Conservation (phyloP, 2,113 vertebrate species). For the Oncorhynchus mykiss region DNA sequence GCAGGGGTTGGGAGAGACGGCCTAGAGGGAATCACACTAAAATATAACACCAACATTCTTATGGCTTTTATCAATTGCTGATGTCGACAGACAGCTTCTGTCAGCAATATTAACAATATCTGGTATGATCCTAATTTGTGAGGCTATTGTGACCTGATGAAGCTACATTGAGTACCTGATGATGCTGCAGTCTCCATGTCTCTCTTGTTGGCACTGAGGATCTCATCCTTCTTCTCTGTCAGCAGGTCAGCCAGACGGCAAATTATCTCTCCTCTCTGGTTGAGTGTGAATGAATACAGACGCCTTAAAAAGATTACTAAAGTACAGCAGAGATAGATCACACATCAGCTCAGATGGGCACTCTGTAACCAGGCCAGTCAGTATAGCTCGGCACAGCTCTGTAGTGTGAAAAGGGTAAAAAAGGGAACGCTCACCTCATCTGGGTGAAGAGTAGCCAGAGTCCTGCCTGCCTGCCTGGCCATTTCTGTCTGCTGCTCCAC, state of each 20-base stretch:
- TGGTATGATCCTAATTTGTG: no score
- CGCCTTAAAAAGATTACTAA: no score
- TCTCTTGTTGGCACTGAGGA: slow-evolving; percentile 91
- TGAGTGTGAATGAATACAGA: no score
- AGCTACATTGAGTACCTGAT: slow-evolving; percentile 54
- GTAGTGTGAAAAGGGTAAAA: no score
- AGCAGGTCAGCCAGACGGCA: slow-evolving; percentile 88
- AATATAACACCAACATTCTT: no score
- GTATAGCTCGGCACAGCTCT: no score
- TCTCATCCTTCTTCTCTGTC: slow-evolving; percentile 91
- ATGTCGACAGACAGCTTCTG: background rate
- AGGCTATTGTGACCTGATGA: no score
- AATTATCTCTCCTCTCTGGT: slow-evolving; percentile 91
- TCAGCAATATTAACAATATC: no score
- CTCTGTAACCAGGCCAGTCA: no score
- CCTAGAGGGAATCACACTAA: slow-evolving; percentile 65
- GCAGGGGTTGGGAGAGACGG: slow-evolving; percentile 80
- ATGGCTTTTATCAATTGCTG: no score
- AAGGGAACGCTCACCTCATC: slow-evolving; percentile 90
- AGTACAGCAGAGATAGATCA: no score
- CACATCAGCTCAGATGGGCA: no score
- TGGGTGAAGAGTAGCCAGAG: slow-evolving; percentile 82
- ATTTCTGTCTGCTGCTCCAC: slow-evolving; percentile 97
- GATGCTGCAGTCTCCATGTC: slow-evolving; percentile 82
- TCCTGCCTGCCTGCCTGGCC: slow-evolving; percentile 88